Base-by-base conservation (phyloP, 1,140 invertebrate species). In the Lepeophtheirus salmonis region DNA sequence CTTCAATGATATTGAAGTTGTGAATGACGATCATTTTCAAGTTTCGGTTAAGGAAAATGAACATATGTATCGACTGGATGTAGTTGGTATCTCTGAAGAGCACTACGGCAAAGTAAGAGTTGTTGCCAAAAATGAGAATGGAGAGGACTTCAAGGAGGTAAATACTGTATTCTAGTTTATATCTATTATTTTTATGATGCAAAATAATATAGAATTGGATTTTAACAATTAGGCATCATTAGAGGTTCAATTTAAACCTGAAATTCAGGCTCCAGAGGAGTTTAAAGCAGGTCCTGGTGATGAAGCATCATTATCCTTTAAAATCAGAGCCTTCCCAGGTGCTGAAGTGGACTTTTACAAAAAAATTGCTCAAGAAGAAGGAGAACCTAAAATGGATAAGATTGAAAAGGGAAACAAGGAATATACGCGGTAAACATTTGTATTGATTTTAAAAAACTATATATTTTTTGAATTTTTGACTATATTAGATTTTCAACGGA, bases 31-130 rank as follows among this genome's bases (percentile, higher is more conserved):
- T 16, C 25, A 49, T 16, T 63, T 64, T 50, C 61, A 64, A 25
- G 60, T 65, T 50, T 60, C 57, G 2, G 21, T 75, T n/a, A 74
- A 75, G 62, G 75, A 74, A 57, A 74, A 76, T 64, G 72, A 75
- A 56, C 72, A 74, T 63, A 66, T 62, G 26, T 66, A 65, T 56
- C 65, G 67, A 1, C 41, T 71, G 22, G 63, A 71, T n/a, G 67
- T 76, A 22, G 73, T 74, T 64, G 72, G 72, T 59, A 66, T 73
- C n/a, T 67, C 64, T 21, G 65, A 64, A 52, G 67, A 71, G 30
- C 71, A 74, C 65, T 67, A 69, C 61, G 75, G 73, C 10, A 65
- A 68, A 26, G 75, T 75, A 66, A 71, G 67, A 50, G 70, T 72
- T 21, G 65, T 70, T 17, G 75, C 73, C 23, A 67, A 66, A 14